Evolutionary conservation across 2,888 invertebrate genomes (phyloP), one percentile per base, ranked within the genome.

Genomic region (Pyralis farinalis): DNA sequence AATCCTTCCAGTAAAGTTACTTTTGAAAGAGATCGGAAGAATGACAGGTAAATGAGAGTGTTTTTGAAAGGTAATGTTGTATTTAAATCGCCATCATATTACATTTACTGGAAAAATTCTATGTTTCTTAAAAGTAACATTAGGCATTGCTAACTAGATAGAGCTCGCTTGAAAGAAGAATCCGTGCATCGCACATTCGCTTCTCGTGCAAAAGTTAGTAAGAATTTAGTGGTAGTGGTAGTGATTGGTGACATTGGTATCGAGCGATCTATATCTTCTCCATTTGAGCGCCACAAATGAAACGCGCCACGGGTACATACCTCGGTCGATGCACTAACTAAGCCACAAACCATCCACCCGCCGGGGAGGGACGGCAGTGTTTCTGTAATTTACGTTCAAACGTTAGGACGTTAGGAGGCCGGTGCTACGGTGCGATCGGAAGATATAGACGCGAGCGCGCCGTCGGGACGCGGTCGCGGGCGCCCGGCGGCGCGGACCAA

Each of bases 111-210:
- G 79, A 85, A 84, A 75, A 75, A 78, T 71, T 68, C 76, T 63
- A 58, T 55, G 49, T 61, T 61, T 65, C 81, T 86, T 87, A 86
- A 70, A 79, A 71, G 73, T 83, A 85, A 86, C 78, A 85, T 71
- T 72, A 87, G 86, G 87, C 87, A 68, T 80, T 77, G 72, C 87
- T 87, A 88, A 82, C 87, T 87, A 87, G 74, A 82, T 77, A 86
- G 84, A 85, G 87, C 87, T 83, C 7, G 86, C 83, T 86, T 84
- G 81, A 86, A 87, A 84, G 83, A 84, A 85, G 83, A 80, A 73
- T 78, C 76, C 88, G 88, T 88, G 88, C 87, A 87, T 79, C 71
- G 87, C 87, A 85, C 86, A 87, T 88, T 88, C 87, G 87, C 86
- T 81, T 83, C 78, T 86, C 87, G 87, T 88, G 87, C 87, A 88